A percentile compares a stretch with the other conserved stretches of the same genome.
phyloP scores from a whole-genome alignment of 2,888 invertebrate genomes.

The Adineta ricciae region DNA sequence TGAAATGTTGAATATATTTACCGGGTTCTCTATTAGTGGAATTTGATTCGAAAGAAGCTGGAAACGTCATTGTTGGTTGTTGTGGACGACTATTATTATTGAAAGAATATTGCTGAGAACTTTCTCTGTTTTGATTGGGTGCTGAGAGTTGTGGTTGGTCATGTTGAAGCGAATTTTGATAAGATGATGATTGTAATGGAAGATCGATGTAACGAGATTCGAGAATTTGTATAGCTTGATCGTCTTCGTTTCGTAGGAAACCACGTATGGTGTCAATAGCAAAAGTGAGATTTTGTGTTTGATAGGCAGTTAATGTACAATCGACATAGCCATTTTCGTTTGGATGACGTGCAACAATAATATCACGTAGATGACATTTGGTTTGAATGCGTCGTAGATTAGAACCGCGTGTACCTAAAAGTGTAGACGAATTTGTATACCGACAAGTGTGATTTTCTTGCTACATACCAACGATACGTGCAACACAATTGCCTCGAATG shows the following conservation, averaged over 20 bases:
- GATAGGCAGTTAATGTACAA: neutral
- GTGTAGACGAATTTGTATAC: no score
- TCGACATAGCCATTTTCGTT: neutral
- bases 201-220: neutral
- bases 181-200: neutral
- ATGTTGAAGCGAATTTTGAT: neutral
- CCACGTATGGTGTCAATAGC: neutral
- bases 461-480: neutral
- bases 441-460: no score
- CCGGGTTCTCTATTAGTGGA: neutral
- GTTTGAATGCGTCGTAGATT: neutral
- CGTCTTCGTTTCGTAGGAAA: neutral
- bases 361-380: constrained; percentile 19
- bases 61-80: neutral
- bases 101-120: neutral
- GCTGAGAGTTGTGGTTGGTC: neutral
- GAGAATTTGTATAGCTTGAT: neutral
- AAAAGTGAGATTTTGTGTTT: neutral
- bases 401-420: neutral
- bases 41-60: neutral
- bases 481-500: neutral
- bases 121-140: neutral
- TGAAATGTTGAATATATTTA: neutral
- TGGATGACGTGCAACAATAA: neutral
- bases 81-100: neutral